A percentile compares a stretch with the other conserved stretches of the same genome.
phyloP scores from a whole-genome alignment of 2,113 vertebrate genomes.

The Gavialis gangeticus region DNA sequence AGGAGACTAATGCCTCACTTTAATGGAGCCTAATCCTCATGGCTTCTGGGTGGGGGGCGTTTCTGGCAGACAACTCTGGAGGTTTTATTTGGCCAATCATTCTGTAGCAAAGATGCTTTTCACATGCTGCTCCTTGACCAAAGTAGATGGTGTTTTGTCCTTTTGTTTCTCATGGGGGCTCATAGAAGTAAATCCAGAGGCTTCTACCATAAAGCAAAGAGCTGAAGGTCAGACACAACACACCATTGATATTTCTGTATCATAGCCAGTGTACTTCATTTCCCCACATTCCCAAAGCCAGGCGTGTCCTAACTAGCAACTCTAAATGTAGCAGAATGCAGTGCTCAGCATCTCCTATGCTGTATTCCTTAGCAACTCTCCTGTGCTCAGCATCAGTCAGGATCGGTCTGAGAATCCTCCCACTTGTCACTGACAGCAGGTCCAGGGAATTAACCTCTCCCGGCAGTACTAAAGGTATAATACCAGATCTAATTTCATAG shows the following conservation, averaged over 20 bases:
- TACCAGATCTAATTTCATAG: conserved; percentile 59
- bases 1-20: not conserved
- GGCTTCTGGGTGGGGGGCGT: not conserved
- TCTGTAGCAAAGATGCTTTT: not conserved
- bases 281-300: conserved; percentile 1
- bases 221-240: not conserved
- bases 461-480: conserved; percentile 28
- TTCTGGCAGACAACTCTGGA: not conserved
- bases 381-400: not conserved
- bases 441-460: conserved; percentile 6
- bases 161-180: not conserved
- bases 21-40: not conserved
- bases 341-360: rapidly evolving
- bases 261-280: not conserved
- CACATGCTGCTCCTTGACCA: not conserved
- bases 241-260: not conserved
- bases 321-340: not conserved
- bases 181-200: not conserved
- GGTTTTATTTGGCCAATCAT: not conserved
- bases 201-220: not conserved
- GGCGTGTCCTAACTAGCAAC: not conserved
- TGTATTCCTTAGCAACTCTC: not conserved
- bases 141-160: not conserved
- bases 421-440: not conserved
- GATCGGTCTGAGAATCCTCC: not conserved